These are phyloP conservation scores for Atopsyche davidsoni DNA, from an alignment of 1,140 invertebrate species.

Conservation along the genomic window DNA sequence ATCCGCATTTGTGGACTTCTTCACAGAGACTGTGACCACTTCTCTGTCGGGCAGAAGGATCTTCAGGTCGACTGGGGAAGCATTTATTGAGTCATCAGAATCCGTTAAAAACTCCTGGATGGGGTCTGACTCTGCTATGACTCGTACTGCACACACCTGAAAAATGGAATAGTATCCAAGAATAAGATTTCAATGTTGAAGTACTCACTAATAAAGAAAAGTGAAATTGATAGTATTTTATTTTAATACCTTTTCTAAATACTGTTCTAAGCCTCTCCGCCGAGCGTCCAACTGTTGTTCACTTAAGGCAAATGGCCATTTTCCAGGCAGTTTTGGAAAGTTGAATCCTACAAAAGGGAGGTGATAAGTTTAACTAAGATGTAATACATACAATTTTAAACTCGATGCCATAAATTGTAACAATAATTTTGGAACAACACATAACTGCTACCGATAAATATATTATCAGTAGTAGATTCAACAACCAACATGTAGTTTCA, in stretches of 20 bases:
- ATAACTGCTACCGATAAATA: too few relatives aligned
- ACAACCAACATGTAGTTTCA: too few relatives aligned
- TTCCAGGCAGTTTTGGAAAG: constrained; percentile 96
- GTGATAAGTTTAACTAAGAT: too few relatives aligned
- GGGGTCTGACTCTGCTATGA: constrained; percentile 95
- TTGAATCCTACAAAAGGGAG: constrained; percentile 65
- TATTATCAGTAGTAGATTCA: too few relatives aligned
- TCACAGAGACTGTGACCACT: constrained; percentile 87
- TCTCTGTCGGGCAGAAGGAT: constrained; percentile 77
- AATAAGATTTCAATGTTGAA: constrained; percentile 3
- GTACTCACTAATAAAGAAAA: not conserved
- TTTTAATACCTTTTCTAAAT: constrained; percentile 77
- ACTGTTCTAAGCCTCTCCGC: constrained; percentile 90
- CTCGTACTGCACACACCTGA: constrained; percentile 88
- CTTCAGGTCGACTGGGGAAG: constrained; percentile 89
- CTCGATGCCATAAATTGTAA: too few relatives aligned
- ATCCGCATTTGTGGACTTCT: constrained; percentile 83
- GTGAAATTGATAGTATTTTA: not conserved
- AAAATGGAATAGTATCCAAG: constrained; percentile 3
- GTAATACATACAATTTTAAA: too few relatives aligned
- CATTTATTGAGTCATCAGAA: constrained; percentile 78
- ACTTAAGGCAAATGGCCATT: constrained; percentile 95
- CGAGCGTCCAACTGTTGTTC: constrained; percentile 95
- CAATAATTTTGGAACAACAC: too few relatives aligned
- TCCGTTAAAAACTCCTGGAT: constrained; percentile 97